Evolutionary conservation across 1,140 invertebrate species (phyloP), one percentile per base, ranked within the genome.

Genomic region (Zaprionus ornatus): DNA sequence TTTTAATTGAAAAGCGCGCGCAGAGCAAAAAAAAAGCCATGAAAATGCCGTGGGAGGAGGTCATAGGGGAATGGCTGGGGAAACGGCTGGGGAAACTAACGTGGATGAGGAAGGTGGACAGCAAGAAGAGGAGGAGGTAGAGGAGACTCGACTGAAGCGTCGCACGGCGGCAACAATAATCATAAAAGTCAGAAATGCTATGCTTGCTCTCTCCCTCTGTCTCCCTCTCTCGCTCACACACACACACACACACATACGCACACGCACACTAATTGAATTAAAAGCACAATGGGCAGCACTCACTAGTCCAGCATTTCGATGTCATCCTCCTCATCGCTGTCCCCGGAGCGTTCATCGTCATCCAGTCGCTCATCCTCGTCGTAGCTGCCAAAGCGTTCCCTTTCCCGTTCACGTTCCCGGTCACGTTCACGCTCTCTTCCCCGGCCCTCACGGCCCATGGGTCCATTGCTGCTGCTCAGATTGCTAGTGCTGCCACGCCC

Each of bases 221-320:
- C 9, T 9, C n/a, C 9, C 42, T 17, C 42, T 1, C 19, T 13
- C 45, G 4, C 45, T 19, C 10, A 10, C n/a, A n/a, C n/a, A n/a
- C n/a, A 1, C 19, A 1, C 45, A 3, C 19, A 9, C n/a, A 13
- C 50, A 9, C 17, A n/a, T 37, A 56, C 23, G 13, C n/a, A 50
- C 27, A n/a, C 25, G 17, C 60, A 63, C 17, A 35, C 65, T 74
- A 74, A 69, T 75, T 63, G 40, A 62, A 71, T 75, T 70, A 71
- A 54, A 61, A 55, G 54, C 40, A 9, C 57, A 57, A 7, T 61
- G 37, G 40, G 57, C 12, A 64, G 12, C 59, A 91, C 91, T 91
- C 59, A 91, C 91, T 90, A 92, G 52, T 92, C 91, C 65, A 88
- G 48, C 81, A 91, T 82, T 73, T 91, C 90, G 54, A 92, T 83